phyloP scores from a whole-genome alignment of 2,888 invertebrate species.

The Drosophila subquinaria region DNA sequence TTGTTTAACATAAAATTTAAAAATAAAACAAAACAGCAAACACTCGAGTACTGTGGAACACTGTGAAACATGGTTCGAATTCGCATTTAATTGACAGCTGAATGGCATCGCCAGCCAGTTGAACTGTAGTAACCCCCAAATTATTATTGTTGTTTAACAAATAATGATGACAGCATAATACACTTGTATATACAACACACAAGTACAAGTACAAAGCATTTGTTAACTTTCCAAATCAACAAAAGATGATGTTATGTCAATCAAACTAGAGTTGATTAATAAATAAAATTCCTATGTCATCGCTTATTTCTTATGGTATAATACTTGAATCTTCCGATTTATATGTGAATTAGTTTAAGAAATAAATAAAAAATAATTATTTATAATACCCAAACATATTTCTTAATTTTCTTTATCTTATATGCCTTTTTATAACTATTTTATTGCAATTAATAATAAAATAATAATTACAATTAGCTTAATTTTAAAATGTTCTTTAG shows the following conservation, averaged over 20 bases:
- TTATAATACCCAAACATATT: too few relatives aligned
- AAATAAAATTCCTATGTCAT: not conserved
- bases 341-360: too few relatives aligned
- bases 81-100: slow-evolving; percentile 62
- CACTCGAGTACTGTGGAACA: slow-evolving; percentile 16
- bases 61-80: slow-evolving; percentile 43
- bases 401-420: too few relatives aligned
- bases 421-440: too few relatives aligned
- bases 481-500: too few relatives aligned
- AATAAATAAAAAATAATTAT: too few relatives aligned
- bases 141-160: slow-evolving; percentile 31
- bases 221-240: slow-evolving; percentile 11
- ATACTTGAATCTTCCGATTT: not conserved
- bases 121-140: slow-evolving; percentile 60
- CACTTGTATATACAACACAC: not conserved
- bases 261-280: not conserved
- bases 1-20: slow-evolving; percentile 39
- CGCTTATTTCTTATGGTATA: too few relatives aligned
- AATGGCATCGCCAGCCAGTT: slow-evolving; percentile 48
- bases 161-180: slow-evolving; percentile 32
- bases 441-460: too few relatives aligned
- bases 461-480: too few relatives aligned
- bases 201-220: slow-evolving; percentile 14
- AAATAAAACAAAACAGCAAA: slow-evolving; percentile 13
- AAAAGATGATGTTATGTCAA: not conserved